phyloP scores from a whole-genome alignment of 2,797 vertebrate genomes.

The Nyctalus aviator region DNA sequence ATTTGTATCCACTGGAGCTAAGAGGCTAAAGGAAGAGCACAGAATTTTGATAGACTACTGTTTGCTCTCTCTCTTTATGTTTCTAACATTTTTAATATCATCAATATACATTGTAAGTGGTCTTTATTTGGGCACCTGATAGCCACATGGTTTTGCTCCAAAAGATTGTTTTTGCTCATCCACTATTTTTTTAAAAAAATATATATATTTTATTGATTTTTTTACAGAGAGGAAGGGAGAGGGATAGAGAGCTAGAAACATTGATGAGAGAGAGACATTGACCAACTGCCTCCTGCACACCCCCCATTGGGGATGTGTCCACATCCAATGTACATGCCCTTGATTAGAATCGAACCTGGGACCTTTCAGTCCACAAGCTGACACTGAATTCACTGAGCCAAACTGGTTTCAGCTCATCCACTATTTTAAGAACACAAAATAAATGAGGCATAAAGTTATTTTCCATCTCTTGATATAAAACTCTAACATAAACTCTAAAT shows the following conservation, averaged over 20 bases:
- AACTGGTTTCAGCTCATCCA: neutral
- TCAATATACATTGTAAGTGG: neutral
- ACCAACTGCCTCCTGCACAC: too few species aligned
- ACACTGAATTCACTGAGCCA: too few species aligned
- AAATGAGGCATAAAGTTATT: neutral
- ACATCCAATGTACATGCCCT: too few species aligned
- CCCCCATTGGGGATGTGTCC: too few species aligned
- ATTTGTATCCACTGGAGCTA: neutral
- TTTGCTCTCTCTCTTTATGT: neutral
- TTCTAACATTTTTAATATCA: neutral
- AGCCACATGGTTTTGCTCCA: neutral
- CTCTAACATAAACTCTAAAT: neutral
- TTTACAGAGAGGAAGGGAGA: too few species aligned
- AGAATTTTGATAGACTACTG: neutral
- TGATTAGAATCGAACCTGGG: too few species aligned
- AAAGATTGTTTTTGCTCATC: neutral
- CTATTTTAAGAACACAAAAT: neutral
- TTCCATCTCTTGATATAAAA: neutral
- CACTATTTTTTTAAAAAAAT: neutral
- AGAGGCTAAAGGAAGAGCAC: neutral
- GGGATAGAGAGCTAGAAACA: too few species aligned
- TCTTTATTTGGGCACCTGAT: neutral
- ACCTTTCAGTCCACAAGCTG: too few species aligned
- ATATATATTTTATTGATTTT: too few species aligned
- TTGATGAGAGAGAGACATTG: too few species aligned